A percentile compares a stretch with the other conserved stretches of the same genome.
Conservation (phyloP, 2,888 invertebrate genomes). For the Tenthredo amoena region DNA sequence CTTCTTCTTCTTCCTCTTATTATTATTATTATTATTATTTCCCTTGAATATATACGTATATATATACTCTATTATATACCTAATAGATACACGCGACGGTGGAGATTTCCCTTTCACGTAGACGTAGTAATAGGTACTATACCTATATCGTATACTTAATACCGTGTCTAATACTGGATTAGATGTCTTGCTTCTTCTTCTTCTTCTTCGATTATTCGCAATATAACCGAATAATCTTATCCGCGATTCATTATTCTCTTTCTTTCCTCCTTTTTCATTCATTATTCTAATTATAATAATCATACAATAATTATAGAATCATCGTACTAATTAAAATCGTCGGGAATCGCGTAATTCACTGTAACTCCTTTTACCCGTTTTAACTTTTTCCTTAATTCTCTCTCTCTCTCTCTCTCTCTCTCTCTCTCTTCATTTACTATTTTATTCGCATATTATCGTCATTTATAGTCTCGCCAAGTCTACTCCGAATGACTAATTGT, state of each 20-base stretch:
- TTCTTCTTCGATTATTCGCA: too few relatives aligned
- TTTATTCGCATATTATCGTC: background rate
- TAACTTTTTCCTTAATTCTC: background rate
- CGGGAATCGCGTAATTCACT: too few relatives aligned
- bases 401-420: background rate
- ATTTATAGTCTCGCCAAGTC: background rate
- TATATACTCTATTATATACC: background rate
- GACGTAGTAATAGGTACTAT: constrained; percentile 46
- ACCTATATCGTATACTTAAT: too few relatives aligned
- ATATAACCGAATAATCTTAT: too few relatives aligned
- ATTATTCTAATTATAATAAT: background rate
- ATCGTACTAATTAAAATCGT: too few relatives aligned
- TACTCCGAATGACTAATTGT: too few relatives aligned
- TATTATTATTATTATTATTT: background rate
- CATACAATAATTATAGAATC: background rate
- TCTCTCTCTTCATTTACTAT: background rate
- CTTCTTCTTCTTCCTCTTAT: too few relatives aligned
- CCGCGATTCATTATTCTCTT: too few relatives aligned
- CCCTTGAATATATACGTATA: background rate
- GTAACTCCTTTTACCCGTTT: background rate
- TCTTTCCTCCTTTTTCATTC: too few relatives aligned
- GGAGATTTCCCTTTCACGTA: constrained; percentile 67
- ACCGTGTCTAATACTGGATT: too few relatives aligned
- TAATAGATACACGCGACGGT: background rate
- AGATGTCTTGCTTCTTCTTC: too few relatives aligned